Evolutionary conservation across 2,113 vertebrate species (phyloP).

Genomic region (Apistogramma diplotaenia): DNA sequence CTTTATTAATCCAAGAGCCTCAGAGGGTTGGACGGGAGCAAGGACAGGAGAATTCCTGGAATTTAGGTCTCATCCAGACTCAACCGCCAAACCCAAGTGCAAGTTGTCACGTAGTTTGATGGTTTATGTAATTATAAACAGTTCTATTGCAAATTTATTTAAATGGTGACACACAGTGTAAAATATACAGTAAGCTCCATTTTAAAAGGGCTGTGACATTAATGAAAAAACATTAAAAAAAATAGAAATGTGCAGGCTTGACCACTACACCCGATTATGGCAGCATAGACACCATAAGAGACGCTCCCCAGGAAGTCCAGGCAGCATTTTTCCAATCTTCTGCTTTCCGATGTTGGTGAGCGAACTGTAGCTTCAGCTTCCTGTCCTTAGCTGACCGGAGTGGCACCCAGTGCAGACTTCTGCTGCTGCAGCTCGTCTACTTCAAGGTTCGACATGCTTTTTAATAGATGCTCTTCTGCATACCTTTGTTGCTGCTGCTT

Average conservation of each 20-base stretch:
- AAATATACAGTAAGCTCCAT: not conserved
- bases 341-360: no score
- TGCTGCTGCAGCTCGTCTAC: not conserved
- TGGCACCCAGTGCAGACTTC: no score
- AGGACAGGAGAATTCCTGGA: constrained; percentile 60
- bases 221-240: not conserved
- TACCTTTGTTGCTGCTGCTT: no score
- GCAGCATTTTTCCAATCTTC: no score
- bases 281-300: not conserved
- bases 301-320: not conserved
- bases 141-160: not conserved
- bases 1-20: constrained; percentile 67
- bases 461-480: no score
- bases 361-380: no score
- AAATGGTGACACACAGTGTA: not conserved
- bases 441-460: not conserved
- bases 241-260: not conserved
- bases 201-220: no score
- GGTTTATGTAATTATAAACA: not conserved
- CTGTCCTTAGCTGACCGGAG: no score
- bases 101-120: not conserved
- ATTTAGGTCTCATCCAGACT: constrained; percentile 25
- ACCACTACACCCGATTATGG: not conserved
- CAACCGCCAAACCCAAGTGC: not conserved
- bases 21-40: not conserved